Percentiles rank a stretch among this genome's conserved stretches.
Evolutionary conservation across 2,888 invertebrate species (phyloP).

Genomic region (Netelia virgata): DNA sequence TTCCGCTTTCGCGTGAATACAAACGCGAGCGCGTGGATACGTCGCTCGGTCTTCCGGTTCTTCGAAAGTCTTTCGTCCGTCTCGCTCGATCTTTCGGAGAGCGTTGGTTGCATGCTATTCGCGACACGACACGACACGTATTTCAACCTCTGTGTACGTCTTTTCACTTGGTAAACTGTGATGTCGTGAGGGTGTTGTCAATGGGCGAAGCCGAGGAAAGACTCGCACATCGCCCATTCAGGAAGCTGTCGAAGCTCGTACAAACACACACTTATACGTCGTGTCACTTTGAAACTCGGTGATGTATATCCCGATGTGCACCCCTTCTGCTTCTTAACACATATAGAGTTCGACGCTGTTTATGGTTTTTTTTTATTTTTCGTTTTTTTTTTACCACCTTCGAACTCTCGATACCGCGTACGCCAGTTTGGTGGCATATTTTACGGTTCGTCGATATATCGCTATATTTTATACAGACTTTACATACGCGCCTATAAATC

Average conservation of each 20-base stretch:
- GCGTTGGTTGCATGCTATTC: constrained; percentile 44
- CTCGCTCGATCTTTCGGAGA: constrained; percentile 32
- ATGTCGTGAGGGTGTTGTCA: constrained; percentile 64
- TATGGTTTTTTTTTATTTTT: neutral
- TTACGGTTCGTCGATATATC: constrained; percentile 39
- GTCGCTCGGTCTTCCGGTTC: constrained; percentile 47
- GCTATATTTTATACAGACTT: constrained; percentile 3
- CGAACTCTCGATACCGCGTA: constrained; percentile 40
- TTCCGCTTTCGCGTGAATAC: constrained; percentile 55
- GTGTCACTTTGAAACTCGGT: constrained; percentile 64
- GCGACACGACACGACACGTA: constrained; percentile 54
- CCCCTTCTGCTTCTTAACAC: neutral
- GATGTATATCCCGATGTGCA: constrained; percentile 47
- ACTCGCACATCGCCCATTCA: constrained; percentile 63
- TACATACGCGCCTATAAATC: neutral
- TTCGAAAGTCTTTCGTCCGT: constrained; percentile 61
- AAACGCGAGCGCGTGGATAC: constrained; percentile 43
- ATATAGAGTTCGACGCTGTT: constrained; percentile 37
- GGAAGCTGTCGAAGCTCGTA: constrained; percentile 61
- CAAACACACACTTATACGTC: neutral
- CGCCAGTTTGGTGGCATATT: constrained; percentile 60
- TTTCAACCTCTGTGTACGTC: constrained; percentile 56
- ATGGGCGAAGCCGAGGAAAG: constrained; percentile 53
- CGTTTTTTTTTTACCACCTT: neutral
- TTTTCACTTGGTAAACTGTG: constrained; percentile 65